A percentile compares a stretch with the other conserved stretches of the same genome.
These are phyloP conservation scores for Yasuhikotakia modesta DNA, from an alignment of 2,797 vertebrate genomes.

Conservation along the genomic window DNA sequence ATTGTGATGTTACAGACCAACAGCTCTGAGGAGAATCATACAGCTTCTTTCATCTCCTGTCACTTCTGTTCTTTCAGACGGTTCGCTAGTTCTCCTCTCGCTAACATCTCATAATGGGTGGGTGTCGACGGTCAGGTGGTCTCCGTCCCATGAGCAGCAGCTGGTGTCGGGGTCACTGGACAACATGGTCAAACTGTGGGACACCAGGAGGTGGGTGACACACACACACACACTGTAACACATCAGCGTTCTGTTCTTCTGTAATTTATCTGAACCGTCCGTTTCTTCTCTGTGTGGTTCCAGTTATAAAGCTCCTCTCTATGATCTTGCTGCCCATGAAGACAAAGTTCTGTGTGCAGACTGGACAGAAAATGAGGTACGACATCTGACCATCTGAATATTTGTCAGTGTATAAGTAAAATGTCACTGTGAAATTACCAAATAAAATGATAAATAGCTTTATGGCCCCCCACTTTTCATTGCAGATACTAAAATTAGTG, in stretches of 20 bases:
- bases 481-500: too few species aligned
- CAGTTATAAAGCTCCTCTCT: conserved; percentile 94
- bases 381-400: conserved; percentile 49
- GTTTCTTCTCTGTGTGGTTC: conserved; percentile 7
- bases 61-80: conserved; percentile 76
- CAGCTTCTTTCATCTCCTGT: not conserved
- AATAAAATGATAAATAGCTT: too few species aligned
- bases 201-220: conserved; percentile 88
- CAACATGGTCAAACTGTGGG: conserved; percentile 97
- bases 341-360: conserved; percentile 96
- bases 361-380: conserved; percentile 95
- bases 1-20: not conserved
- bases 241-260: not conserved
- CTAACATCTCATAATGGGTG: conserved; percentile 96
- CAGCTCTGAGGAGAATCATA: not conserved
- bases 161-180: conserved; percentile 94
- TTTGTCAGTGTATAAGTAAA: not conserved
- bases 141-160: conserved; percentile 90
- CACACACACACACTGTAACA: not conserved
- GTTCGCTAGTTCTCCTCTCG: conserved; percentile 89
- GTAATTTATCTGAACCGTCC: not conserved
- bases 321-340: conserved; percentile 93
- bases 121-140: conserved; percentile 95
- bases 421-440: not conserved
- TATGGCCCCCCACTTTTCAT: too few species aligned